Evolutionary conservation across 2,888 invertebrate species (phyloP).

Genomic region (Iselma pallidipennis): DNA sequence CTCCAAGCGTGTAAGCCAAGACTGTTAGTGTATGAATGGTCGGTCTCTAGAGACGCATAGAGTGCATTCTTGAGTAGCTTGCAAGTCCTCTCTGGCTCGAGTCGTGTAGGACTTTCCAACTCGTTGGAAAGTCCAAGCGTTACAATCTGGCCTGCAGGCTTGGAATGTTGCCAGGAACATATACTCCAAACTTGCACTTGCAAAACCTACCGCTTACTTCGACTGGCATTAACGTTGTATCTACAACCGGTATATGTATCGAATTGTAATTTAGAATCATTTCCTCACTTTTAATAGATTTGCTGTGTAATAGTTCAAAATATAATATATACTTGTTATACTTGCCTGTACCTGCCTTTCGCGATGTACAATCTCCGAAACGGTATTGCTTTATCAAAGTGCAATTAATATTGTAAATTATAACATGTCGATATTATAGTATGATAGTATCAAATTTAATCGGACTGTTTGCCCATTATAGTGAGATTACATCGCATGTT

Average conservation of each 20-base stretch:
- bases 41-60: too few relatives aligned
- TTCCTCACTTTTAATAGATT: neutral
- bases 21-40: too few relatives aligned
- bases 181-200: too few relatives aligned
- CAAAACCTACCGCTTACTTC: too few relatives aligned
- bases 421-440: conserved; percentile 31
- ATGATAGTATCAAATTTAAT: conserved; percentile 28
- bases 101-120: too few relatives aligned
- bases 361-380: neutral
- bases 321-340: neutral
- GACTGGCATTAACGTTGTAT: too few relatives aligned
- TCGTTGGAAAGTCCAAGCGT: too few relatives aligned
- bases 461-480: conserved; percentile 15
- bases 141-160: too few relatives aligned
- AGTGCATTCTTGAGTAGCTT: too few relatives aligned
- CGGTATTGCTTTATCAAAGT: conserved; percentile 30
- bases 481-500: conserved; percentile 2
- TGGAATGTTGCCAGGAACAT: too few relatives aligned
- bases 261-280: neutral
- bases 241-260: neutral
- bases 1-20: too few relatives aligned
- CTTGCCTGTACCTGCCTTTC: neutral
- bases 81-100: too few relatives aligned
- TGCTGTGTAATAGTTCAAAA: conserved; percentile 3
- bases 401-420: conserved; percentile 37